Base-by-base conservation (phyloP, 2,888 invertebrate genomes). In the Erebia palarica region DNA sequence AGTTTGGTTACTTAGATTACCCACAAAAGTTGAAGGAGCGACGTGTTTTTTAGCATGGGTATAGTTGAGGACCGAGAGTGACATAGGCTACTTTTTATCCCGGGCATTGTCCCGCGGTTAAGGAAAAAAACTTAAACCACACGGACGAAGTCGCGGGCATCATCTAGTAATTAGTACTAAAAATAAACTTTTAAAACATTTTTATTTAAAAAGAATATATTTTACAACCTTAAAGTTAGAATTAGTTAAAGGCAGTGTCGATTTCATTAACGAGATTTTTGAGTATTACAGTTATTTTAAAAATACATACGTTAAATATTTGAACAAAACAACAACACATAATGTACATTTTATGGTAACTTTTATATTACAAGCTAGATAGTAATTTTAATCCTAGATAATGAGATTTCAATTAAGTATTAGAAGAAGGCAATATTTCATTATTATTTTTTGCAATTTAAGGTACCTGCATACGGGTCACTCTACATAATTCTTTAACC, bases 221-320 rank as follows among this genome's bases (percentile, higher is more conserved):
- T 88, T 87, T 89, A 88, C 76, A 85, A 84, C 81, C 83, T 83
- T 84, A 85, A 78, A 77, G 79, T 71, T 86, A 87, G 74, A 84
- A 89, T 91, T 89, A 89, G 88, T 89, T 85, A 84, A 85, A 85
- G 92, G 92, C 92, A 92, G 92, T 92, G 92, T 84, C 86, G 84
- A 81, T 85, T 85, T 78, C 78, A 79, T 82, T 80, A 86, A 80
- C 80, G 79, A 79, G 74, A 73, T 82, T 82, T 83, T 85, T 92
- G 92, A 92, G 92, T 92, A 92, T 92, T 91, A 84, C 49, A 66
- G 61, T 71, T 59, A 75, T 79, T 67, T 80, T 16, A 78, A 79
- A 80, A 75, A 83, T 80, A 77, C 42, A 57, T 47, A 65, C 49
- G 10, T 55, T 59, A 51, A 73, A 57, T 53, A 69, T 71, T 36